Evolutionary conservation across 2,888 invertebrate genomes (phyloP).

Genomic region (Tetragonula carbonaria): DNA sequence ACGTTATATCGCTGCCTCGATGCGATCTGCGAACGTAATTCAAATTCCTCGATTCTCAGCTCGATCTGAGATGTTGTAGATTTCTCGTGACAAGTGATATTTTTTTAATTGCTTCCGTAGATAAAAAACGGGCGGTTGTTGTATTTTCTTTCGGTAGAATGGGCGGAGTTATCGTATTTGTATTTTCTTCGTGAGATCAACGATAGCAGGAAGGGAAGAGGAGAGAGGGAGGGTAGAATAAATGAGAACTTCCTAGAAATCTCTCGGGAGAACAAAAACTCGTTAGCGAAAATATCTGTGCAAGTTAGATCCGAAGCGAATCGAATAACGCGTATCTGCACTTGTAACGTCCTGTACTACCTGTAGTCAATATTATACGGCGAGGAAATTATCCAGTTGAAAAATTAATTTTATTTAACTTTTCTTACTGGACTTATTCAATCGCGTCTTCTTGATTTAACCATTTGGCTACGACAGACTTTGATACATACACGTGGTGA

Average conservation of each 20-base stretch:
- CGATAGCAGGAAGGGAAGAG: not conserved
- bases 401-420: not conserved
- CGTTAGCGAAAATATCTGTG: not conserved
- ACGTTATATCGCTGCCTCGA: not conserved
- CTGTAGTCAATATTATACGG: not conserved
- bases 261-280: no score
- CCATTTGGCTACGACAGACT: no score
- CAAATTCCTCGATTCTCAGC: no score
- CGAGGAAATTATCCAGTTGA: not conserved
- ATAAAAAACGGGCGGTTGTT: not conserved
- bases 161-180: not conserved
- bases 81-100: not conserved
- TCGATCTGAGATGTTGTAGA: not conserved
- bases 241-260: no score
- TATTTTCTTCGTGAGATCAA: not conserved
- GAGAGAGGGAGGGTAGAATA: no score
- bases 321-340: not conserved
- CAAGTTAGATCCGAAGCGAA: not conserved
- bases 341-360: not conserved
- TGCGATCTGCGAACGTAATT: not conserved
- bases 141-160: no score
- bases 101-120: not conserved
- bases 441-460: slow-evolving; percentile 5
- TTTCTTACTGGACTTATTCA: not conserved
- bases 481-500: no score